A percentile compares a stretch with the other conserved stretches of the same genome.
These are phyloP conservation scores for Phylloscopus trochiloides DNA, from an alignment of 2,113 vertebrate genomes.

Conservation along the genomic window DNA sequence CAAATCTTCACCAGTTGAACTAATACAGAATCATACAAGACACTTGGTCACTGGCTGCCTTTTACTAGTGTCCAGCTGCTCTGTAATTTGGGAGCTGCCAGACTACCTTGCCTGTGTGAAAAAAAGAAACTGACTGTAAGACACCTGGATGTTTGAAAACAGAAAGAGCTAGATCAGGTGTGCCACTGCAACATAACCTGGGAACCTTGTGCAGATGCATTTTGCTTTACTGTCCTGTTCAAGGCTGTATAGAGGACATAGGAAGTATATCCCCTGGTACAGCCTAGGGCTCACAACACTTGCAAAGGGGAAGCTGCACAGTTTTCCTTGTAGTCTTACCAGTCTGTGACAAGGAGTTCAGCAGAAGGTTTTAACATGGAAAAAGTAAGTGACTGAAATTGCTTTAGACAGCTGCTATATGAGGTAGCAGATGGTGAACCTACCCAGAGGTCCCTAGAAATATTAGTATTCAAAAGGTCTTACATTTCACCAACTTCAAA, in stretches of 20 bases:
- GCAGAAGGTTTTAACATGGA: constrained; percentile 20
- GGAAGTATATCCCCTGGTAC: neutral
- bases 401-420: constrained; percentile 23
- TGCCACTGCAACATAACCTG: neutral
- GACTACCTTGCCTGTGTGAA: too few species aligned
- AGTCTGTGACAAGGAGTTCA: neutral
- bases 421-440: constrained; percentile 35
- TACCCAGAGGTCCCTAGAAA: constrained; percentile 17
- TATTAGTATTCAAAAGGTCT: constrained; percentile 60
- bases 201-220: neutral
- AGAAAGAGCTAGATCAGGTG: neutral
- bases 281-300: neutral
- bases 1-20: neutral
- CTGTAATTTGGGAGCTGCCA: accelerated
- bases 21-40: neutral
- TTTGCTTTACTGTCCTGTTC: neutral
- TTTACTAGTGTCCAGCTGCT: neutral
- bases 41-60: neutral
- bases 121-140: neutral
- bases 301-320: neutral
- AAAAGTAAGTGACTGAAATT: neutral
- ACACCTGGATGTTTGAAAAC: neutral
- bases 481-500: constrained; percentile 8
- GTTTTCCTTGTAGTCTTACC: neutral
- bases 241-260: neutral